Evolutionary conservation across 2,888 invertebrate genomes (phyloP).

Genomic region (Reticulitermes lucifugus): DNA sequence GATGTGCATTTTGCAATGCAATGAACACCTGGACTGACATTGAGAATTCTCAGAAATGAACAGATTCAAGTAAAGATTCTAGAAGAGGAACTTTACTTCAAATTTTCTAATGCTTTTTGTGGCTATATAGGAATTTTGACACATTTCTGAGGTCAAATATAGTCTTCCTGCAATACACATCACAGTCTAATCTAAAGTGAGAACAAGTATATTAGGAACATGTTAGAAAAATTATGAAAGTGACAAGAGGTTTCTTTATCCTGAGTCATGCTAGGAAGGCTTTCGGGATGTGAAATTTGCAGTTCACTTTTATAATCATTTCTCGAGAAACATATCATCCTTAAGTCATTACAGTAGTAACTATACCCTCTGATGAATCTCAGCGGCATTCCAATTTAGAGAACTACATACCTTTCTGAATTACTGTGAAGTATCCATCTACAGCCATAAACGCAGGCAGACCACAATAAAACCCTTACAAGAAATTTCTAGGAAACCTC

Average conservation of each 20-base stretch:
- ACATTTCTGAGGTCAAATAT: background rate
- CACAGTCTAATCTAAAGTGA: background rate
- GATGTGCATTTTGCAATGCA: constrained; percentile 9
- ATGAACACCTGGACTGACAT: background rate
- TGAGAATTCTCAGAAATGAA: constrained; percentile 11
- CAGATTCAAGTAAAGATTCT: background rate
- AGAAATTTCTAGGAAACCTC: constrained; percentile 35
- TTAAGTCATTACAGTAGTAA: background rate
- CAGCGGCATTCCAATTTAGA: constrained; percentile 3
- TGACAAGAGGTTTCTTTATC: background rate
- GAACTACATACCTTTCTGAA: background rate
- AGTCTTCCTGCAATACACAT: background rate
- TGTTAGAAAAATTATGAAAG: background rate
- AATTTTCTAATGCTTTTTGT: background rate
- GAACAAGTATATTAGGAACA: background rate
- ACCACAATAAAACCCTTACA: constrained; percentile 44
- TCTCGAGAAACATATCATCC: background rate
- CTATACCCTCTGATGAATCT: background rate
- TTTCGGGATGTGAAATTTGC: background rate
- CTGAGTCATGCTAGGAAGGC: background rate
- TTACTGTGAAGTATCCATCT: constrained; percentile 33
- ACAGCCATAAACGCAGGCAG: constrained; percentile 33
- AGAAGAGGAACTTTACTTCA: constrained; percentile 5
- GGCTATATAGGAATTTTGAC: background rate
- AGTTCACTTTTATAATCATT: constrained; percentile 21